Conservation (phyloP, 2,113 vertebrate genomes). For the Muntiacus reevesi region DNA sequence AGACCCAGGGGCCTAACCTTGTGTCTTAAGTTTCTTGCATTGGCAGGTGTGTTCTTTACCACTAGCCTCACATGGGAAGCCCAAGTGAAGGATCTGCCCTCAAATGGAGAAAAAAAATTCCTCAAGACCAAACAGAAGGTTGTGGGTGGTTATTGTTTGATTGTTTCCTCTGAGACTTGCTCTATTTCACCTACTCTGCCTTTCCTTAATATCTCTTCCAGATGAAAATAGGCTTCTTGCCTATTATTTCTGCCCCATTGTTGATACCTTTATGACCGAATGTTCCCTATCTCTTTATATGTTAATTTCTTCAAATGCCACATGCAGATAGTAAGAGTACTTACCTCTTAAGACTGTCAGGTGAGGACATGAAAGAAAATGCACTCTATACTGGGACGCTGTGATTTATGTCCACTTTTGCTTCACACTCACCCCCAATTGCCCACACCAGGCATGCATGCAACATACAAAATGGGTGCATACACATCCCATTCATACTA, state of each 20-base stretch:
- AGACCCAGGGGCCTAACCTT: background rate
- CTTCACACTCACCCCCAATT: background rate
- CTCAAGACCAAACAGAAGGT: background rate
- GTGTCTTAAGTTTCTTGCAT: background rate
- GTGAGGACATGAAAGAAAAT: background rate
- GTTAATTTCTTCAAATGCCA: background rate
- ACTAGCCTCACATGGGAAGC: background rate
- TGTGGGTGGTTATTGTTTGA: background rate
- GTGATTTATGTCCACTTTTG: background rate
- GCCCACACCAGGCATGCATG: background rate
- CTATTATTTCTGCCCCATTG: background rate
- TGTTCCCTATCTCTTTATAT: background rate
- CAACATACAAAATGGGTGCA: background rate
- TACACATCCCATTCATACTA: too few species aligned
- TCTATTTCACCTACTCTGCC: background rate
- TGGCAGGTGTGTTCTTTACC: background rate
- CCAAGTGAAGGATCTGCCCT: background rate
- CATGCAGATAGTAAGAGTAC: background rate
- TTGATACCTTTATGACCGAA: background rate
- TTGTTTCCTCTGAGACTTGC: background rate
- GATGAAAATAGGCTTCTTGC: background rate
- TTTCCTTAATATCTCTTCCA: background rate
- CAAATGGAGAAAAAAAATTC: background rate
- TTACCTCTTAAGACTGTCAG: background rate
- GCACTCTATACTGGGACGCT: too few species aligned